These are phyloP conservation scores for Dysmachus trigonus DNA, from an alignment of 2,888 invertebrate genomes.

Conservation along the genomic window DNA sequence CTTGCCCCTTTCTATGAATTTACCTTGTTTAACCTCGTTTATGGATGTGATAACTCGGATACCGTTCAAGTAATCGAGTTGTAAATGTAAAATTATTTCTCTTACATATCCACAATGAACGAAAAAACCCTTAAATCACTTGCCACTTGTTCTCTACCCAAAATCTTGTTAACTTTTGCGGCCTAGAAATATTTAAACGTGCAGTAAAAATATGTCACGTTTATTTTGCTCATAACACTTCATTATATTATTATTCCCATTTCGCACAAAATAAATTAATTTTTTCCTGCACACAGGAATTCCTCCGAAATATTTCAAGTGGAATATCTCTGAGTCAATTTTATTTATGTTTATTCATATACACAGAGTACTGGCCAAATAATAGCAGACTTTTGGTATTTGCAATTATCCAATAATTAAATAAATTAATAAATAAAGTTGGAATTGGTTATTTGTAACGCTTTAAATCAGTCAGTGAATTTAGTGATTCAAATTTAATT, in stretches of 20 bases:
- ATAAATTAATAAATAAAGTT: background rate
- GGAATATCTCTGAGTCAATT: background rate
- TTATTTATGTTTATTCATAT: background rate
- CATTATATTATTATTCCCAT: background rate
- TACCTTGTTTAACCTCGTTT: no score
- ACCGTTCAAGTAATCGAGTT: no score
- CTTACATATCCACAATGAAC: background rate
- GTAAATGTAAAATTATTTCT: background rate
- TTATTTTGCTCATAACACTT: background rate
- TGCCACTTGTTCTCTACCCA: background rate
- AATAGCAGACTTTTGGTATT: background rate
- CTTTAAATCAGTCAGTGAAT: background rate
- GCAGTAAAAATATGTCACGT: background rate
- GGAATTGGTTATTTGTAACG: background rate
- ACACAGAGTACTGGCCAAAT: background rate
- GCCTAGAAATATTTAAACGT: no score
- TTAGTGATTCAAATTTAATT: background rate
- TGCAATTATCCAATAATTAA: background rate
- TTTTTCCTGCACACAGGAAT: background rate
- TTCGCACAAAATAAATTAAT: background rate
- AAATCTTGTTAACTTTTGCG: background rate
- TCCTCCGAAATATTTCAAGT: background rate
- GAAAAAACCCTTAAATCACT: background rate
- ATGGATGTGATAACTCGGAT: no score
- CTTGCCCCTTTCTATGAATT: no score